These are phyloP conservation scores for Colaptes auratus DNA, from an alignment of 2,113 vertebrate species.

Conservation along the genomic window DNA sequence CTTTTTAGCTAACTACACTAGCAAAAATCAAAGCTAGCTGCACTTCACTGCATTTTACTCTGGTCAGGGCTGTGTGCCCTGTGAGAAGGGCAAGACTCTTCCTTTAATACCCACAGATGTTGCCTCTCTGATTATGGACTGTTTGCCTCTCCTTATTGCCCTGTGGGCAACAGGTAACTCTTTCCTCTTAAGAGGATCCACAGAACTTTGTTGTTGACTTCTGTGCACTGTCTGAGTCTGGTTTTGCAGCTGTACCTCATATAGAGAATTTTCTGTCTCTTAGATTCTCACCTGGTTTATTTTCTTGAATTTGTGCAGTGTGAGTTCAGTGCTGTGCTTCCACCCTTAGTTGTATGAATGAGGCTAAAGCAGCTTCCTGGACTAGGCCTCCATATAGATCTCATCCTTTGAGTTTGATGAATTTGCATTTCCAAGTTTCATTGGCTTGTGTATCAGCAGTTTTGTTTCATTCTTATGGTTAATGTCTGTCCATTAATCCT, in stretches of 20 bases:
- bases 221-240: neutral
- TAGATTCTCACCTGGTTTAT: neutral
- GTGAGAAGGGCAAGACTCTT: neutral
- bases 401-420: neutral
- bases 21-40: neutral
- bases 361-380: neutral
- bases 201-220: neutral
- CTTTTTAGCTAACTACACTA: neutral
- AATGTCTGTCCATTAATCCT: neutral
- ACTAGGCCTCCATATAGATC: neutral
- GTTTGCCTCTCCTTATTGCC: neutral
- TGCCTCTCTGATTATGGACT: neutral
- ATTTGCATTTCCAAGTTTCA: neutral
- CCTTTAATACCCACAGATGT: neutral
- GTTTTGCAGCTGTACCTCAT: neutral
- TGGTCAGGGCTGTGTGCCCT: neutral
- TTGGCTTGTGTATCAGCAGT: neutral
- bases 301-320: neutral
- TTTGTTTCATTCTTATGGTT: neutral
- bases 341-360: neutral
- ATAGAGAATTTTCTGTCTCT: neutral
- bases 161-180: neutral
- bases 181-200: neutral
- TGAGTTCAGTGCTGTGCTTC: neutral
- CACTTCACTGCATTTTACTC: neutral